Percentiles rank a stretch among this genome's conserved stretches.
Conservation (phyloP, 2,797 vertebrate genomes). For the Neoniphon sammara region DNA sequence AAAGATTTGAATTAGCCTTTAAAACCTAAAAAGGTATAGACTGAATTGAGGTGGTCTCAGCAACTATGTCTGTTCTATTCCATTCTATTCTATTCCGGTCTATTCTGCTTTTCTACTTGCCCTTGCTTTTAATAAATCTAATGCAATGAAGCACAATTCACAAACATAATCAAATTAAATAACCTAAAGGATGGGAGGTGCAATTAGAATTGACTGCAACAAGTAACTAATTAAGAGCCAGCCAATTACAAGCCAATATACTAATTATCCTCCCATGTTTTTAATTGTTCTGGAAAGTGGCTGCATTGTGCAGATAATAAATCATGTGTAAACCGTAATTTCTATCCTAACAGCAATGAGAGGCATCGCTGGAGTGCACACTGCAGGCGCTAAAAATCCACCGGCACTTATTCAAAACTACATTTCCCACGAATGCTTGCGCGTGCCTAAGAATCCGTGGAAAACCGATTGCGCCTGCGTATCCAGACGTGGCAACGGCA, state of each 20-base stretch:
- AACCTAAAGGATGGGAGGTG: slow-evolving; percentile 5
- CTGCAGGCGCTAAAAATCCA: slow-evolving; percentile 11
- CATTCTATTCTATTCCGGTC: too few relatives aligned
- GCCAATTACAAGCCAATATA: slow-evolving; percentile 53
- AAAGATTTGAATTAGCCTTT: too few relatives aligned
- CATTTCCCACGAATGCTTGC: slow-evolving; percentile 74
- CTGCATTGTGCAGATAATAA: slow-evolving; percentile 36
- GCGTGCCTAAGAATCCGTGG: slow-evolving; percentile 49
- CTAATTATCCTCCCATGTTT: slow-evolving; percentile 51
- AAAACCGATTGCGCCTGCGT: slow-evolving; percentile 81
- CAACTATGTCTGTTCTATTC: too few relatives aligned
- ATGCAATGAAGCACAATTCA: background rate
- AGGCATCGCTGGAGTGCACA: fast-evolving
- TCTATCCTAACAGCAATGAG: background rate
- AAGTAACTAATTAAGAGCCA: slow-evolving; percentile 47
- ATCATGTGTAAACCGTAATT: background rate
- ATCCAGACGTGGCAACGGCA: slow-evolving; percentile 88
- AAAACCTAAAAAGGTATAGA: too few relatives aligned
- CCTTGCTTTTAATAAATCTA: background rate
- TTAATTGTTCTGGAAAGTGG: slow-evolving; percentile 26
- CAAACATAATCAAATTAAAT: slow-evolving; percentile 15
- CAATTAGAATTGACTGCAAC: slow-evolving; percentile 31
- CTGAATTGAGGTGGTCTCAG: too few relatives aligned
- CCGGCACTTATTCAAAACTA: slow-evolving; percentile 41
- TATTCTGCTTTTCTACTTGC: background rate